These are phyloP conservation scores for Caerostris darwini DNA, from an alignment of 1,140 invertebrate genomes.

Conservation along the genomic window DNA sequence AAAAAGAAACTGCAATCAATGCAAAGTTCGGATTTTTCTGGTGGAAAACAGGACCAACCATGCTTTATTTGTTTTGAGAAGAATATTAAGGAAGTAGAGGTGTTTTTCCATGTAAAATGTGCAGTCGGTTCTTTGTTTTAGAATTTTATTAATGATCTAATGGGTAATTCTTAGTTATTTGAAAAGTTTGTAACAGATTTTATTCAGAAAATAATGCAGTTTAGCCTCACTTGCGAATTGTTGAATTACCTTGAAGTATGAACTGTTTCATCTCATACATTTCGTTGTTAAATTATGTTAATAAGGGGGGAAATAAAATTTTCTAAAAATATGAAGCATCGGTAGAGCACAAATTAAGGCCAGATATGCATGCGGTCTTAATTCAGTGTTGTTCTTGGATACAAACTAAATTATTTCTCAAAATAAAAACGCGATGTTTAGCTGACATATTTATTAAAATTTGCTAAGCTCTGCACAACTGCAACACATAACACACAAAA, in stretches of 20 bases:
- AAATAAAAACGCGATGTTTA: too few species aligned
- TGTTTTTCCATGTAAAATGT: neutral
- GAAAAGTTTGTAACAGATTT: neutral
- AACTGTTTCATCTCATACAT: neutral
- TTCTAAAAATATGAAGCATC: too few species aligned
- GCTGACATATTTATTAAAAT: too few species aligned
- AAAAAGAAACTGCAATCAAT: constrained; percentile 10
- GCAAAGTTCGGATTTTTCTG: neutral
- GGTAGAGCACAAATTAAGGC: too few species aligned
- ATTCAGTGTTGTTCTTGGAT: too few species aligned
- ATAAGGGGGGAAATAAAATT: too few species aligned
- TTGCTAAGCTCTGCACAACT: too few species aligned
- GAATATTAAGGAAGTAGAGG: neutral
- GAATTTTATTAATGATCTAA: neutral
- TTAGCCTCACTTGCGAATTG: neutral
- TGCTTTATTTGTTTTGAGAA: constrained; percentile 1
- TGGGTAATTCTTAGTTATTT: neutral
- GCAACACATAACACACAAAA: too few species aligned
- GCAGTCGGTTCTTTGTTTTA: neutral
- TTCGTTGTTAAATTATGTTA: neutral
- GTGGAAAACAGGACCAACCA: neutral
- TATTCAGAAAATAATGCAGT: neutral
- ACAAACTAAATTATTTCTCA: too few species aligned
- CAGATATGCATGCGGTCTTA: too few species aligned
- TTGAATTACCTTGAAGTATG: neutral